Percentiles rank a stretch among this genome's conserved stretches.
These are phyloP conservation scores for Acestrorhynchus altus DNA, from an alignment of 2,797 vertebrate genomes.

Conservation along the genomic window DNA sequence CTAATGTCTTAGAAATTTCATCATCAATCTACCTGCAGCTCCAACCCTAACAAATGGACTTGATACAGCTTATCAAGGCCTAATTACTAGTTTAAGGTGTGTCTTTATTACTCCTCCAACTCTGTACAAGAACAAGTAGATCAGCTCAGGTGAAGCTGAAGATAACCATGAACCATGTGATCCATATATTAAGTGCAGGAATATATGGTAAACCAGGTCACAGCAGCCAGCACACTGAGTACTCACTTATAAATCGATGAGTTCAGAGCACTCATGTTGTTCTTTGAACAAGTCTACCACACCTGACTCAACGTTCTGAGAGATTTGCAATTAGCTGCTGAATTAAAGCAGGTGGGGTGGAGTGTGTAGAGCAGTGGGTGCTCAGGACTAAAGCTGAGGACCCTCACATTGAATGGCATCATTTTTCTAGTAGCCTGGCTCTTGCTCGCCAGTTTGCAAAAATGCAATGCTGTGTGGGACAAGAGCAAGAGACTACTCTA, in stretches of 20 bases:
- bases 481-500: conserved; percentile 64
- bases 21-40: too few relatives aligned
- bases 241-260: not conserved
- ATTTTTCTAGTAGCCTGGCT: conserved; percentile 19
- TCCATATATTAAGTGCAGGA: not conserved
- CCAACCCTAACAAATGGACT: not conserved
- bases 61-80: conserved; percentile 16
- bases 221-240: not conserved
- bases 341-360: not conserved
- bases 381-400: conserved; percentile 4
- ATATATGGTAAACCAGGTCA: too few relatives aligned
- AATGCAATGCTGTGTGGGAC: conserved; percentile 61
- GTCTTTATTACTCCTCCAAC: not conserved
- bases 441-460: conserved; percentile 53
- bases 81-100: conserved; percentile 10
- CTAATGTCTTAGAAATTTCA: not conserved
- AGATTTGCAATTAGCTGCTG: conserved; percentile 3
- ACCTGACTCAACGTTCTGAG: not conserved
- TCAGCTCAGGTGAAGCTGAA: not conserved
- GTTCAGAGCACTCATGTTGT: conserved; percentile 3
- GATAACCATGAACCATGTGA: not conserved
- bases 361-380: not conserved
- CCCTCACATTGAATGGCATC: not conserved
- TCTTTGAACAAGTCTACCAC: not conserved
- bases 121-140: not conserved